Conservation (phyloP, 2,888 invertebrate species). For the Trissolcus brochymenae region DNA sequence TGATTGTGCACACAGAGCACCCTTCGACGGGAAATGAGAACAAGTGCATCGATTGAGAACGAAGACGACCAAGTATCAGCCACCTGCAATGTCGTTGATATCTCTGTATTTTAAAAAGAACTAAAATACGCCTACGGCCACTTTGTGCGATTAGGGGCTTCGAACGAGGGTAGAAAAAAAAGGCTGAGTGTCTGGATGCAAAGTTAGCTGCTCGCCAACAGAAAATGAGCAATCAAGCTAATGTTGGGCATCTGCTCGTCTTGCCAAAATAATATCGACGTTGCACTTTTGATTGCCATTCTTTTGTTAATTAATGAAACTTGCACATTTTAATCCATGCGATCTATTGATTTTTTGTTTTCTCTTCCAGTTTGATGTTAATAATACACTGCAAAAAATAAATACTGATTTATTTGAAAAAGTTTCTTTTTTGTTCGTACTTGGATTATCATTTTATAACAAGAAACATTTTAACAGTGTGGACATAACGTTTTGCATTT, state of each 20-base stretch:
- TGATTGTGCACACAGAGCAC: slow-evolving; percentile 29
- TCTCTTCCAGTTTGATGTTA: no score
- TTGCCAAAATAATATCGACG: background rate
- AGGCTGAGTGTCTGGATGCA: slow-evolving; percentile 40
- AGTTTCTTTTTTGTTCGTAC: no score
- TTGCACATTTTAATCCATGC: no score
- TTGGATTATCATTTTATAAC: no score
- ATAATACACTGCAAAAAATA: no score
- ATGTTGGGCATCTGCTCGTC: slow-evolving; percentile 23
- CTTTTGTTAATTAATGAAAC: no score
- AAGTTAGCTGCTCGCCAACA: slow-evolving; percentile 42
- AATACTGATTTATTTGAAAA: no score
- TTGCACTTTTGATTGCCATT: no score
- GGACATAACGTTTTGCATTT: background rate
- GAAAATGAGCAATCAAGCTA: slow-evolving; percentile 53
- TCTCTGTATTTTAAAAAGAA: slow-evolving; percentile 38
- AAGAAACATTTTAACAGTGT: no score
- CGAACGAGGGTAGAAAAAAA: slow-evolving; percentile 41
- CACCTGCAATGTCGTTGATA: slow-evolving; percentile 44
- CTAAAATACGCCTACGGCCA: slow-evolving; percentile 47
- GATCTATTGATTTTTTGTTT: no score
- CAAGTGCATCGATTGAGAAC: slow-evolving; percentile 50
- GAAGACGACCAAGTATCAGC: slow-evolving; percentile 40
- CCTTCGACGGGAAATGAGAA: slow-evolving; percentile 35
- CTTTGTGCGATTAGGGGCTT: slow-evolving; percentile 55